These are phyloP conservation scores for Myotis brandtii DNA, from an alignment of 2,113 vertebrate genomes.

Conservation along the genomic window DNA sequence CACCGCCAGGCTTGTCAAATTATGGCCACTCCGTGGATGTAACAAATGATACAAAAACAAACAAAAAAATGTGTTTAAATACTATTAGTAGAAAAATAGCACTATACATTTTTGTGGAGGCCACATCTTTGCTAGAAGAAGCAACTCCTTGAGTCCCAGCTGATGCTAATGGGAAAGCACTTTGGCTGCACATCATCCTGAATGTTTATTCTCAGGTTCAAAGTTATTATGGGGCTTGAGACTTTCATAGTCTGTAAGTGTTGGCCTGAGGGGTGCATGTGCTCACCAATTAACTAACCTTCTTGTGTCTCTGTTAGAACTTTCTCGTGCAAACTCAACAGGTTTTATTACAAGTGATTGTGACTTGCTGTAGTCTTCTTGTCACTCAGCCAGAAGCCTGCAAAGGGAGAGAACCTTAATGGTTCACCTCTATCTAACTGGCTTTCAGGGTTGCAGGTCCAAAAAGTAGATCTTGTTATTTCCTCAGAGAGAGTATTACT, in stretches of 20 bases:
- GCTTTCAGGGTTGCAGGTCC: not conserved
- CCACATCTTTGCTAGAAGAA: constrained; percentile 35
- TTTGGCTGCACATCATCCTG: not conserved
- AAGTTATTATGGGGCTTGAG: not conserved
- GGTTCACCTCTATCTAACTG: not conserved
- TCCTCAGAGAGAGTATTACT: not conserved
- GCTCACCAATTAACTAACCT: not conserved
- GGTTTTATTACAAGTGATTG: not conserved
- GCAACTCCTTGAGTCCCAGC: not conserved
- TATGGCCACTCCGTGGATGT: constrained; percentile 8
- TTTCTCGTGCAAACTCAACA: constrained; percentile 12
- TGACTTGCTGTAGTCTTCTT: not conserved
- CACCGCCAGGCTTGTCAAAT: not conserved
- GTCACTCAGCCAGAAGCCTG: not conserved
- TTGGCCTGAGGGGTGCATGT: not conserved
- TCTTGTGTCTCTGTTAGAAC: not conserved
- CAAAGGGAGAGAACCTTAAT: not conserved
- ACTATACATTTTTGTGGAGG: not conserved
- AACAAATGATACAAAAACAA: not conserved
- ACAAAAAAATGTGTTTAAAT: constrained; percentile 63
- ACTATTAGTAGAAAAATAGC: constrained; percentile 40
- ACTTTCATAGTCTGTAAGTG: not conserved
- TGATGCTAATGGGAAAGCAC: not conserved
- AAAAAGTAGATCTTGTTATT: not conserved
- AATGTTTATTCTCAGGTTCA: not conserved